A percentile compares a stretch with the other conserved stretches of the same genome.
phyloP scores from a whole-genome alignment of 2,888 invertebrate species.

The Serrognathus titanus region DNA sequence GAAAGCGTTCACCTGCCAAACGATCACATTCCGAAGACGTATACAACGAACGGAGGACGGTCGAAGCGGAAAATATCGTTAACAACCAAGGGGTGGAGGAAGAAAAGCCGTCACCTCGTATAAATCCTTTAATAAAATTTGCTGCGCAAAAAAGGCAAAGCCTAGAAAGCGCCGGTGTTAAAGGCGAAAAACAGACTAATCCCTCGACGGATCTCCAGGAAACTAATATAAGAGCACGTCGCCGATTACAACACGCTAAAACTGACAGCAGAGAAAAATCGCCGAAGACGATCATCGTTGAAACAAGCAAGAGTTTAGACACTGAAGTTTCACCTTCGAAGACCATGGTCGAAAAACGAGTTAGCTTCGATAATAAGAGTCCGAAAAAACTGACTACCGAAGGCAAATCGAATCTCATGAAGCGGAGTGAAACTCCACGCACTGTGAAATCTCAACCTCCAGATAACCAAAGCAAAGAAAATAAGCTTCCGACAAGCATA shows the following conservation, averaged over 20 bases:
- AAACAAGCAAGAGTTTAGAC: not conserved
- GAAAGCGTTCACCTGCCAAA: conserved; percentile 30
- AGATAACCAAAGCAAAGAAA: not conserved
- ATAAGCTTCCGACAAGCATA: not conserved
- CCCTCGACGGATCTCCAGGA: not conserved
- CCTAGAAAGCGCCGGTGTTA: not conserved
- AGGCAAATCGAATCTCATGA: not conserved
- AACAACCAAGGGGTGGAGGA: conserved; percentile 16
- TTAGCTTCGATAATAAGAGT: conserved; percentile 23
- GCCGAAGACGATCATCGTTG: not conserved
- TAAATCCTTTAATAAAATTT: conserved; percentile 43
- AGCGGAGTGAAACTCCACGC: not conserved
- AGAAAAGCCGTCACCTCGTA: conserved; percentile 27
- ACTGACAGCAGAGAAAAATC: not conserved
- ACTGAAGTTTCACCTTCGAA: not conserved
- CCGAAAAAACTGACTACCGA: not conserved
- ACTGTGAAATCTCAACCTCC: not conserved
- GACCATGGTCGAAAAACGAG: conserved; percentile 21
- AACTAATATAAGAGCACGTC: not conserved
- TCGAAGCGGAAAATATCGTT: conserved; percentile 2
- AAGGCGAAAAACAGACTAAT: not conserved
- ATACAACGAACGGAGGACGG: conserved; percentile 31
- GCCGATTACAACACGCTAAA: not conserved
- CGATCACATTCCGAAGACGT: conserved; percentile 45
- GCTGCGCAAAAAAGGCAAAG: conserved; percentile 26